phyloP scores from a whole-genome alignment of 2,888 invertebrate species.

The Agonopterix arenella region DNA sequence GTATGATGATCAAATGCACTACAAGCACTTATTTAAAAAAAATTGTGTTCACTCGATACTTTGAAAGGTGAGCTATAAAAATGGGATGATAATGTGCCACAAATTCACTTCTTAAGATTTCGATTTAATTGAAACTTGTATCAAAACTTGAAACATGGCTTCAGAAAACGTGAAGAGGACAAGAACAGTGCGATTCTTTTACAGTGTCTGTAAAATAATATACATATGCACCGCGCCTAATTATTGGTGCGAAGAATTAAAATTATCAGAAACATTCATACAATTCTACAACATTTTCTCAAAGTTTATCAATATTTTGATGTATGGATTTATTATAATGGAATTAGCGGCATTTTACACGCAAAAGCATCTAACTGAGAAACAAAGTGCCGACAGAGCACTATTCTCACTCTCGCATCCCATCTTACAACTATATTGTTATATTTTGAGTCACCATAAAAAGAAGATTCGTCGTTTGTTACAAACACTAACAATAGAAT shows the following conservation, averaged over 20 bases:
- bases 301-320: neutral
- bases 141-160: too few relatives aligned
- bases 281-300: constrained; percentile 5
- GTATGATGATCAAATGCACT: too few relatives aligned
- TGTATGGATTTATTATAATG: neutral
- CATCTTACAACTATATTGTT: constrained; percentile 5
- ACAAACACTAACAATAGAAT: constrained; percentile 5
- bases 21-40: too few relatives aligned
- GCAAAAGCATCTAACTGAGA: constrained; percentile 23
- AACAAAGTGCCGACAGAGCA: constrained; percentile 11
- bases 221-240: neutral
- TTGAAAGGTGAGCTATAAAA: too few relatives aligned
- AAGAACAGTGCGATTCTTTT: neutral
- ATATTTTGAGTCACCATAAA: constrained; percentile 3
- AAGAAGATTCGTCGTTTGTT: constrained; percentile 5
- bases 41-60: too few relatives aligned
- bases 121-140: too few relatives aligned
- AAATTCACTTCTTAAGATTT: too few relatives aligned
- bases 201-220: neutral
- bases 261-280: neutral
- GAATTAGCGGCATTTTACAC: constrained; percentile 18
- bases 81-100: too few relatives aligned
- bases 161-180: too few relatives aligned
- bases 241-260: constrained; percentile 3
- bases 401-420: constrained; percentile 12